A percentile compares a stretch with the other conserved stretches of the same genome.
Evolutionary conservation across 2,113 vertebrate genomes (phyloP).

Genomic region (Pandion haliaetus): DNA sequence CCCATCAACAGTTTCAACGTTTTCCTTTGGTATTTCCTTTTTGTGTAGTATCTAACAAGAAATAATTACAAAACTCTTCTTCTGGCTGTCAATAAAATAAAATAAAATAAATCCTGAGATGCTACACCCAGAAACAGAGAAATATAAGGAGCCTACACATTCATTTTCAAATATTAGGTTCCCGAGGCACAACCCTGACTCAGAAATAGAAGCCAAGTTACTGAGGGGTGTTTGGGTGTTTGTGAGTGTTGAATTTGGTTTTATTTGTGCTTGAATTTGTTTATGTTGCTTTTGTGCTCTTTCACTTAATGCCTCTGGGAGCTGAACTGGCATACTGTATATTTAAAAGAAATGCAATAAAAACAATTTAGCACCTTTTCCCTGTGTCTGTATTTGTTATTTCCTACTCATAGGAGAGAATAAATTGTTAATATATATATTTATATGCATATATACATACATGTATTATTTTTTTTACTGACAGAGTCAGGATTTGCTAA

Average conservation of each 20-base stretch:
- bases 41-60: neutral
- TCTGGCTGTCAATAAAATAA: neutral
- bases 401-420: neutral
- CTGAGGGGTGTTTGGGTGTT: neutral
- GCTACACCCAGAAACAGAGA: neutral
- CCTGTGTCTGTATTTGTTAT: neutral
- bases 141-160: neutral
- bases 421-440: neutral
- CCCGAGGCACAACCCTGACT: neutral
- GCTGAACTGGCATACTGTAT: neutral
- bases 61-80: neutral
- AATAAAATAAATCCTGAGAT: neutral
- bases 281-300: conserved; percentile 12
- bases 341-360: conserved; percentile 44
- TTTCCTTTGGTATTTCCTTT: conserved; percentile 3
- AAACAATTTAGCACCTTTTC: conserved; percentile 29
- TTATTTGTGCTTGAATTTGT: conserved; percentile 40
- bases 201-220: neutral
- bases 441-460: neutral
- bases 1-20: neutral
- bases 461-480: neutral
- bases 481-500: neutral
- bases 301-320: conserved; percentile 11
- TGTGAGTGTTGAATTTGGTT: neutral
- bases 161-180: neutral